These are phyloP conservation scores for Scolanthus callimorphus DNA, from an alignment of 92 coral and sea anemone species.

Conservation along the genomic window DNA sequence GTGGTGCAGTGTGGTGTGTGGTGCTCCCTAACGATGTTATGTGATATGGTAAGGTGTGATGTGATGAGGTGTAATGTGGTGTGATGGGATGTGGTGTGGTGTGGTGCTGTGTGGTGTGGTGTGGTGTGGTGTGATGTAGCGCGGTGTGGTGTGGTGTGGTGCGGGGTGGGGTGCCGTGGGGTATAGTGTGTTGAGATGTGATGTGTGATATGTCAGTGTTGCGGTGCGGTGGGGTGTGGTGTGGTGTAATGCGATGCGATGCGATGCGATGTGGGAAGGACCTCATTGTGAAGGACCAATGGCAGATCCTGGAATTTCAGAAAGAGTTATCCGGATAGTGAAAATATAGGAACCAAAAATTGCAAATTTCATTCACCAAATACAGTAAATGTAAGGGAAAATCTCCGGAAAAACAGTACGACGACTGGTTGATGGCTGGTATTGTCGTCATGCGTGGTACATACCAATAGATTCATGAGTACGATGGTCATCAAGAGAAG, in stretches of 20 bases:
- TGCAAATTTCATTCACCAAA: no score
- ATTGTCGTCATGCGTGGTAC: no score
- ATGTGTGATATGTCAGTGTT: not conserved
- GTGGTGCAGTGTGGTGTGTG: constrained; percentile 3
- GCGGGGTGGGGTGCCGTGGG: not conserved
- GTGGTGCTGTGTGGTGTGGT: not conserved
- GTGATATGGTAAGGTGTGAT: not conserved
- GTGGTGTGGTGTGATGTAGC: not conserved
- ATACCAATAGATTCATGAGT: not conserved
- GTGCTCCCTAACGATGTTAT: not conserved
- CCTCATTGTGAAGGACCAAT: no score
- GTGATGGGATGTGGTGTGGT: not conserved
- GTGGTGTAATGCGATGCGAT: not conserved
- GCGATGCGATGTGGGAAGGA: not conserved
- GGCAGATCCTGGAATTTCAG: not conserved
- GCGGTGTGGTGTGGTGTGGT: not conserved
- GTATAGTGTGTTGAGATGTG: not conserved
- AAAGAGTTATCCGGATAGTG: not conserved
- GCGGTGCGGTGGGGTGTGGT: not conserved
- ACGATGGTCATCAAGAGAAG: not conserved
- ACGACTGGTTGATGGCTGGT: no score
- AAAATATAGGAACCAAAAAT: no score
- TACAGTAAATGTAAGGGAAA: no score
- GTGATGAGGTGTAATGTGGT: not conserved
- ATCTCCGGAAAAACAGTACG: no score